Evolutionary conservation across 2,888 invertebrate genomes (phyloP).

Genomic region (Himalopsyche tibetana): DNA sequence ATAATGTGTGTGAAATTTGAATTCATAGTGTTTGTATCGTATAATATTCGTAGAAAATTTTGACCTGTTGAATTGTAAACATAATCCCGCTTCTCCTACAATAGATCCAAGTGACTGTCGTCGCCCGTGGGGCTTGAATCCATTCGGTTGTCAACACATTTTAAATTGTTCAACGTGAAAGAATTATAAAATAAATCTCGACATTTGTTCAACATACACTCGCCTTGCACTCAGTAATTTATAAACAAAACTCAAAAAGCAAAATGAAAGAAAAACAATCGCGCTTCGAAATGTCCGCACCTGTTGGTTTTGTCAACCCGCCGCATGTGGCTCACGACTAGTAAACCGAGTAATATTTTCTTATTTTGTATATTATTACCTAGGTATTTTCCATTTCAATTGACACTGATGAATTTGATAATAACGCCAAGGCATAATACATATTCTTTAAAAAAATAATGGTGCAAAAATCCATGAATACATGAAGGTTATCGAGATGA

Average conservation of each 20-base stretch:
- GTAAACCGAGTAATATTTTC: background rate
- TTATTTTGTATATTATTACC: background rate
- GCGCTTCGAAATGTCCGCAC: slow-evolving; percentile 56
- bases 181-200: slow-evolving; percentile 59
- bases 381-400: background rate
- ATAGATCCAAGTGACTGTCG: slow-evolving; percentile 42
- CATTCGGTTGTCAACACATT: slow-evolving; percentile 63
- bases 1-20: too few relatives aligned
- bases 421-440: background rate
- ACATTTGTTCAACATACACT: slow-evolving; percentile 53
- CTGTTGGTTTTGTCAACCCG: slow-evolving; percentile 59
- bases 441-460: too few relatives aligned
- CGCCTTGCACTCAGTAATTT: slow-evolving; percentile 50
- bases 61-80: background rate
- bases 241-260: slow-evolving; percentile 60
- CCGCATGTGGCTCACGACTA: background rate
- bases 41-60: background rate
- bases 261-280: slow-evolving; percentile 58
- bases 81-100: background rate
- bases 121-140: slow-evolving; percentile 45
- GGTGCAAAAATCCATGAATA: too few relatives aligned
- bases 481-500: too few relatives aligned
- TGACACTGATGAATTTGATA: background rate
- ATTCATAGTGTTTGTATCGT: too few relatives aligned
- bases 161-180: slow-evolving; percentile 57